Percentiles rank a stretch among this genome's conserved stretches.
Conservation (phyloP, 2,888 invertebrate species). For the Hypsopygia costalis region DNA sequence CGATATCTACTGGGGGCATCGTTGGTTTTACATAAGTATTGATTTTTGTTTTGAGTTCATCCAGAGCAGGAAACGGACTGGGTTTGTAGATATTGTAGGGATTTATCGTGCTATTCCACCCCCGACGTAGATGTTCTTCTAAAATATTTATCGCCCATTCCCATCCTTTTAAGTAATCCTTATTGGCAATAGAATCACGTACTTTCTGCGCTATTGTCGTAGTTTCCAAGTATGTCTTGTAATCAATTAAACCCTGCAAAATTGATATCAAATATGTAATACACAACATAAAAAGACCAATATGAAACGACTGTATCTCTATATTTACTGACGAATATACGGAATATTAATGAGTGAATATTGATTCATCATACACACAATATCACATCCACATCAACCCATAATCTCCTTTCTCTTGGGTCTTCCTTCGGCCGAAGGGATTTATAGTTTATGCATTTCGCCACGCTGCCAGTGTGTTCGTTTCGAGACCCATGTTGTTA, state of each 20-base stretch:
- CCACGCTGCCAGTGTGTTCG: no score
- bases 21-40: conserved; percentile 61
- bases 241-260: conserved; percentile 59
- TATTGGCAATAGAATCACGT: conserved; percentile 37
- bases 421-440: no score
- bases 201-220: conserved; percentile 39
- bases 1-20: conserved; percentile 39
- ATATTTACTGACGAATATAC: no score
- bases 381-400: no score
- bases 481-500: no score
- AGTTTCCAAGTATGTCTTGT: conserved; percentile 38
- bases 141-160: conserved; percentile 35
- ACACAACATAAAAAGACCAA: no score
- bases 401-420: no score
- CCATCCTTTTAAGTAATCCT: conserved; percentile 36
- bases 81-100: conserved; percentile 57
- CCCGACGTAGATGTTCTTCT: conserved; percentile 36
- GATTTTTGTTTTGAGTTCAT: conserved; percentile 36
- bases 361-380: no score
- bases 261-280: no score
- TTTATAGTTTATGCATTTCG: no score
- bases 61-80: conserved; percentile 44
- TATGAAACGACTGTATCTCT: no score
- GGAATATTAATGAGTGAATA: no score
- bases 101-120: conserved; percentile 43